Percentiles rank a stretch among this genome's conserved stretches.
Conservation (phyloP, 64 coral and sea anemone species). For the Cladopsammia gracilis region DNA sequence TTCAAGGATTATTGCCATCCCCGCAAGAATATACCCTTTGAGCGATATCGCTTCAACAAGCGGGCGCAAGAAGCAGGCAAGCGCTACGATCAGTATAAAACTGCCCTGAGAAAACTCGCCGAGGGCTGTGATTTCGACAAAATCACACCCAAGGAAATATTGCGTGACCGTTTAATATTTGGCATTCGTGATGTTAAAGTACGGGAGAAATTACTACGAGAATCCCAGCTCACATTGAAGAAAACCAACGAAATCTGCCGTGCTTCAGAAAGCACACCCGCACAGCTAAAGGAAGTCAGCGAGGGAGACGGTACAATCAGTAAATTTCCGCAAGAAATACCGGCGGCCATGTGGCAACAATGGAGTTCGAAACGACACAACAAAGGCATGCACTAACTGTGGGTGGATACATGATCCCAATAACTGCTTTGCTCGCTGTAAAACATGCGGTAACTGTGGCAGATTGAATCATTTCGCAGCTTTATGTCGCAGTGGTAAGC, state of each 20-base stretch:
- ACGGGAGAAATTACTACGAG: slow-evolving; percentile 47
- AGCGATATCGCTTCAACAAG: no score
- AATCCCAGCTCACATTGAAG: slow-evolving; percentile 37
- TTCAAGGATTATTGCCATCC: no score
- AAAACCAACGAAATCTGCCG: slow-evolving; percentile 77
- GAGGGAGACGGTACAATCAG: neutral
- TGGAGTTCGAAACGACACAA: no score
- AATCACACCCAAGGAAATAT: slow-evolving; percentile 52
- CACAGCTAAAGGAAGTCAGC: slow-evolving; percentile 45
- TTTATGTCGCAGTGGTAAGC: no score
- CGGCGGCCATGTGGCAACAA: neutral
- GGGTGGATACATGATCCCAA: no score
- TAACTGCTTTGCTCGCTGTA: no score
- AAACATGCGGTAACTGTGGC: no score
- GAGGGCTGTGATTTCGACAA: slow-evolving; percentile 57
- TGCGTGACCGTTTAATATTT: slow-evolving; percentile 72
- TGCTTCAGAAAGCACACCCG: slow-evolving; percentile 44
- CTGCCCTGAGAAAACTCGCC: slow-evolving; percentile 32
- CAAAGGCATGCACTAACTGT: no score
- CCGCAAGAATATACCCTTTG: no score
- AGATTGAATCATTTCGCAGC: no score
- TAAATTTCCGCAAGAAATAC: neutral
- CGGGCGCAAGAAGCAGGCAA: no score
- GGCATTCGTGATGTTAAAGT: slow-evolving; percentile 63
- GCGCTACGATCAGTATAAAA: no score